These are phyloP conservation scores for Megathymus violae DNA, from an alignment of 1,140 invertebrate species.

Conservation along the genomic window DNA sequence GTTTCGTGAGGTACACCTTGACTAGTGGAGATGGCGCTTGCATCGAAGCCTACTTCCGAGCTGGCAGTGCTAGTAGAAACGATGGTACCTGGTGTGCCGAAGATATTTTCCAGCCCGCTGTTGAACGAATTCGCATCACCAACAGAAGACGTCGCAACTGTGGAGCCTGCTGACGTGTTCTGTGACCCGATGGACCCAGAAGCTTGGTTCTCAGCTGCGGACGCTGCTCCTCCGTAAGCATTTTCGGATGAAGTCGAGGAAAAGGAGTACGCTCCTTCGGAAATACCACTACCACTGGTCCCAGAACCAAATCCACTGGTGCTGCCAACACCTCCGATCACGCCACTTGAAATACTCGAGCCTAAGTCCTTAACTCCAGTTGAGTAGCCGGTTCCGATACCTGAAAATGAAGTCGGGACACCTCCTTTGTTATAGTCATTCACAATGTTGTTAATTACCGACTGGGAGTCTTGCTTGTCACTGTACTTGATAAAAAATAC, in stretches of 20 bases:
- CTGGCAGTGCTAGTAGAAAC: slow-evolving; percentile 20
- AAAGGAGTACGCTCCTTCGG: background rate
- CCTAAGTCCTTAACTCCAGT: slow-evolving; percentile 19
- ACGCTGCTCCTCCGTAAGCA: slow-evolving; percentile 9
- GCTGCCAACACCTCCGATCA: slow-evolving; percentile 13
- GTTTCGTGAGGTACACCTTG: slow-evolving; percentile 74
- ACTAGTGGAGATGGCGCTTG: slow-evolving; percentile 61
- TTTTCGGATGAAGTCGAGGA: slow-evolving; percentile 18
- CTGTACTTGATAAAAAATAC: slow-evolving; percentile 78
- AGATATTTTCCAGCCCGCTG: slow-evolving; percentile 14
- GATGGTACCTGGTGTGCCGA: slow-evolving; percentile 1
- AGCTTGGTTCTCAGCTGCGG: background rate
- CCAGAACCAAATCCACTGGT: slow-evolving; percentile 12
- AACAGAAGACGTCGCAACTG: slow-evolving; percentile 11
- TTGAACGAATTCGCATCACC: background rate
- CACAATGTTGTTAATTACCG: slow-evolving; percentile 72
- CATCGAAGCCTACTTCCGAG: slow-evolving; percentile 39
- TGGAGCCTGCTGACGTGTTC: slow-evolving; percentile 15
- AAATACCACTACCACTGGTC: background rate
- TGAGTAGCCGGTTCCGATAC: slow-evolving; percentile 14
- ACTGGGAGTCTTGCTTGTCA: slow-evolving; percentile 67
- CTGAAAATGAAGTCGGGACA: slow-evolving; percentile 49
- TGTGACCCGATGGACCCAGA: background rate
- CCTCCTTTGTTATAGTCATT: slow-evolving; percentile 64
- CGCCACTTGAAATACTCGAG: slow-evolving; percentile 10